Evolutionary conservation across 2,797 vertebrate genomes (phyloP).

Genomic region (Malurus leucopterus): DNA sequence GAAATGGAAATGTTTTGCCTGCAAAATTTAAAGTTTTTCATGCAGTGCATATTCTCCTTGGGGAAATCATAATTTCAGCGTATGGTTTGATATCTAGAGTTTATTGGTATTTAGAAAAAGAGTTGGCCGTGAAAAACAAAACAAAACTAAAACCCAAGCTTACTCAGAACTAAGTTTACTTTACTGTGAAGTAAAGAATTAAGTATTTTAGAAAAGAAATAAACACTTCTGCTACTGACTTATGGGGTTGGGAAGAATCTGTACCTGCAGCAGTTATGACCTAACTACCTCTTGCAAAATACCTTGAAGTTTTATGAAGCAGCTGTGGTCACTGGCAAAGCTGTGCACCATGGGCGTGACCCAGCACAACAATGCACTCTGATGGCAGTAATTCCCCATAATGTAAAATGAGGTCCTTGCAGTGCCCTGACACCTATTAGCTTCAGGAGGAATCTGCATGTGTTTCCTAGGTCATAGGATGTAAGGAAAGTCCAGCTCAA

Average conservation of each 20-base stretch:
- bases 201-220: background rate
- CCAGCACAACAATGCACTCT: accelerated
- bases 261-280: background rate
- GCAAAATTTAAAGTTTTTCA: background rate
- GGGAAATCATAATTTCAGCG: background rate
- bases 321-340: background rate
- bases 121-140: background rate
- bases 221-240: background rate
- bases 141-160: background rate
- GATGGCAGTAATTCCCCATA: accelerated
- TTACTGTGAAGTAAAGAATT: background rate
- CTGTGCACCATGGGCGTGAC: background rate
- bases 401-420: accelerated
- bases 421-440: background rate
- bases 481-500: background rate
- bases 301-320: background rate
- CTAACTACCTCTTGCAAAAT: background rate
- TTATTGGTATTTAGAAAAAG: background rate
- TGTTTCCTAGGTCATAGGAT: background rate
- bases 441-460: background rate
- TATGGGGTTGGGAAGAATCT: background rate
- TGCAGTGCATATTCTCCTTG: background rate
- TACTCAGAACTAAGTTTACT: background rate
- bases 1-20: background rate
- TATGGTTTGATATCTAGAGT: background rate